Evolutionary conservation across 2,113 vertebrate genomes (phyloP), one percentile per base, ranked within the genome.

Genomic region (Mirounga angustirostris): DNA sequence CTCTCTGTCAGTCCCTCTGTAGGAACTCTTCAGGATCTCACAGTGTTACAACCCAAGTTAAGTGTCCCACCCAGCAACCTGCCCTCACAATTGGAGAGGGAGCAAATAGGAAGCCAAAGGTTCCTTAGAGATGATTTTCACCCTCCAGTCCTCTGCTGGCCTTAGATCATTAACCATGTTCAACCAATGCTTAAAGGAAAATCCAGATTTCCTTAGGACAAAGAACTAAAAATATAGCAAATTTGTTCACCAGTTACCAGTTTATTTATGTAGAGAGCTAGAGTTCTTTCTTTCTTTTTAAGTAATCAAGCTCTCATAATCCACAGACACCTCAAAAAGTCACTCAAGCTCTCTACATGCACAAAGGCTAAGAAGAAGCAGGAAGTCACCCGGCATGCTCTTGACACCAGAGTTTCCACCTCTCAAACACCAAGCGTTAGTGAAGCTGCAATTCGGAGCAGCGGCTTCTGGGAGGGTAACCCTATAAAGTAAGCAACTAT

Each of bases 251-350:
- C 93, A 93, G 96, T 92, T 97, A 97, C 81, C 95, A 97, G 74
- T 33, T 81, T 13, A 52, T 91, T 89, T 94, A 93, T 95, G 95
- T 79, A 98, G 76, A 88, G 85, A 93, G 92, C 86, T 96, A 4
- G 14, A 89, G 63, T 18, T n/a, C 46, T 78, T 54, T 43, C 43
- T 24, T 52, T 80, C n/a, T 78, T 76, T 59, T 61, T 46, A 15
- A 16, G 46, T 46, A 56, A 46, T 67, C 79, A 96, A 63, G 67
- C 54, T 93, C 28, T 96, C 97, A 97, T 54, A 21, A 97, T 95
- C 97, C 96, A 98, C 96, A 97, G 95, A 61, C 0, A 0, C 59
- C 85, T 74, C 95, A 97, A 95, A 96, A 97, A 94, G 94, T 96
- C 89, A 0, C 78, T 89, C 92, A 67, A 96, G 88, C 95, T 97